Evolutionary conservation across 2,888 invertebrate genomes (phyloP).

Genomic region (Xestia c-nigrum): DNA sequence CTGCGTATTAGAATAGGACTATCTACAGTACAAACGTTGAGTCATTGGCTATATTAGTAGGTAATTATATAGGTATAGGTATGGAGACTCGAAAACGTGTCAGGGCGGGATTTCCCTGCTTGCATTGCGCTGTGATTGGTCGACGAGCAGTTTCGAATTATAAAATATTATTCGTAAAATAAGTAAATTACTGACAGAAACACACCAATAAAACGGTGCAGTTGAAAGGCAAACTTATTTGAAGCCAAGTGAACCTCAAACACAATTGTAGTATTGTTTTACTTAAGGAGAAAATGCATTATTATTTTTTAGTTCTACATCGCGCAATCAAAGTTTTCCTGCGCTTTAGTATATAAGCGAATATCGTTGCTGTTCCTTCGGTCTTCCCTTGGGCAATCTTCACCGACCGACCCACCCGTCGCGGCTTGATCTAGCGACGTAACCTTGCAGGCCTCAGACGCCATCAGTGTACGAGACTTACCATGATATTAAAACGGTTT

Average conservation of each 20-base stretch:
- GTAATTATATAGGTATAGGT: background rate
- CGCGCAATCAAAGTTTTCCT: constrained; percentile 10
- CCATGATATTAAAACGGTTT: background rate
- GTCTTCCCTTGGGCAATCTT: constrained; percentile 52
- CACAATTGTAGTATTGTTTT: background rate
- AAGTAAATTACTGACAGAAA: background rate
- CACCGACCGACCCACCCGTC: constrained; percentile 40
- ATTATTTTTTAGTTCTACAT: constrained; percentile 6
- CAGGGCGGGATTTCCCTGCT: constrained; percentile 60
- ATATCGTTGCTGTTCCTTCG: background rate
- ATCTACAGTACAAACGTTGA: constrained; percentile 2
- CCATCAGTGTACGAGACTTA: constrained; percentile 22
- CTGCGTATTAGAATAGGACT: background rate
- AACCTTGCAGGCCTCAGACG: constrained; percentile 90
- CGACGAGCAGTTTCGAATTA: background rate
- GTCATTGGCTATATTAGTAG: background rate
- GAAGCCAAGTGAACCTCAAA: background rate
- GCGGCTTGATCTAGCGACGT: constrained; percentile 90
- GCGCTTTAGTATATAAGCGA: background rate
- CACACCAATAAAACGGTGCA: background rate
- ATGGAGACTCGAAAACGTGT: background rate
- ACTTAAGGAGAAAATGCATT: background rate
- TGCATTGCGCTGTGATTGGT: constrained; percentile 7
- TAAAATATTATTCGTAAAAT: background rate
- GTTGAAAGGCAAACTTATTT: background rate